Conservation (phyloP, 2,113 vertebrate genomes). For the Oreochromis tanganicae region DNA sequence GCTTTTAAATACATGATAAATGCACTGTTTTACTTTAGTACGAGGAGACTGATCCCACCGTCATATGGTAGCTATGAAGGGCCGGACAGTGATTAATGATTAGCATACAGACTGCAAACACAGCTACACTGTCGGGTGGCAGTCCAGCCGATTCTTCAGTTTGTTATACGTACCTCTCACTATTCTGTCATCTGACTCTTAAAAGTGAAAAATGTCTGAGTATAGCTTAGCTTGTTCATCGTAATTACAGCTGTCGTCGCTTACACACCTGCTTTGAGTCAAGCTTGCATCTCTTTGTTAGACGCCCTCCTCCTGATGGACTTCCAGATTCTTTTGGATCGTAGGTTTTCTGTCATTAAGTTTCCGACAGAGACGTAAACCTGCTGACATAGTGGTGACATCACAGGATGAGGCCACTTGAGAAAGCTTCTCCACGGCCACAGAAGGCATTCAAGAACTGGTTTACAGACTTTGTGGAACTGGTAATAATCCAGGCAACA, state of each 20-base stretch:
- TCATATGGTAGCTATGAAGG: not conserved
- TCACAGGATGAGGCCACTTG: not conserved
- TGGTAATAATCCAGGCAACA: not conserved
- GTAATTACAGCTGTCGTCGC: not conserved
- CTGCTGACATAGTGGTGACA: not conserved
- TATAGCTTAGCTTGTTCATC: not conserved
- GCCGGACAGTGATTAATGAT: not conserved
- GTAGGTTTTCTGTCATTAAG: not conserved
- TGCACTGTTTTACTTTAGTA: not conserved
- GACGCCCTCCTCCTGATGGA: not conserved
- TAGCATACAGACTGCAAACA: not conserved
- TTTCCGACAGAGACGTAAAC: not conserved
- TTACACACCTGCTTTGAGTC: not conserved
- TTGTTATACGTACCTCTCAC: not conserved
- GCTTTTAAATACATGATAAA: not conserved
- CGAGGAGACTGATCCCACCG: not conserved
- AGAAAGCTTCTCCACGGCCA: not conserved
- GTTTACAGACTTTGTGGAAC: not conserved
- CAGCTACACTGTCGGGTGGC: not conserved
- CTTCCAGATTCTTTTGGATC: not conserved
- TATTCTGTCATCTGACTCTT: fast-evolving
- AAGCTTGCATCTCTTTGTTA: not conserved
- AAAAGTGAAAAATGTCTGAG: not conserved
- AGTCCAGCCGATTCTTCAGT: not conserved
- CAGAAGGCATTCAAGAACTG: not conserved